Base-by-base conservation (phyloP, 2,113 vertebrate species). In the Dasyurus viverrinus region DNA sequence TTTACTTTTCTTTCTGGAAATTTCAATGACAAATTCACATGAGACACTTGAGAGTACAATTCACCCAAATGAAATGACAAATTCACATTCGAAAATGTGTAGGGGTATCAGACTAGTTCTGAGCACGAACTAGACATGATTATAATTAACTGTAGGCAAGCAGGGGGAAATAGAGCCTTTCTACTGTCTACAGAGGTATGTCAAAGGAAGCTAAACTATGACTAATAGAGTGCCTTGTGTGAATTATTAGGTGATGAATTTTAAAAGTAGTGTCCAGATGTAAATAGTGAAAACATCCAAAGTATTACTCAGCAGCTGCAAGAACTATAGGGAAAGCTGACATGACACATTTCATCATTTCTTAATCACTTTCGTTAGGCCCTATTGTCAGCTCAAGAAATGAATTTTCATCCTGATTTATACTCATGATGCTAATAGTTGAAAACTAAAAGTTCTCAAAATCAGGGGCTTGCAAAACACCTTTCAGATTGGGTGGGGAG, bases 221-320 rank as follows among this genome's bases (percentile, higher is more conserved):
- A 98, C 95, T 97, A 98, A 98, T 98, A 98, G 90, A 97, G 91
- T 94, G 97, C 98, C 94, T 97, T 84, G 55, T 98, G 95, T 98
- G 96, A 98, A 97, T 98, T 98, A 98, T 98, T 98, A 98, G 98
- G 98, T 98, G 98, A 97, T 97, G 97, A 97, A 98, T 98, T 98
- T 98, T 98, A 97, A 98, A 98, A 98, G 97, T 97, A 98, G 96
- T 98, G 97, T 98, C 98, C 98, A 98, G 97, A 98, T 98, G 97
- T 98, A 98, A 98, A 98, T 97, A 98, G 96, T 97, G 96, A 98
- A 98, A 97, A 97, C 96, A 97, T 98, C 97, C 98, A 98, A 98
- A 98, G 98, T 98, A 98, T 98, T 98, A 98, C 98, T 98, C 98
- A 98, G 98, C 98, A 99, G 98, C 98, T 98, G 98, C 98, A 98